Evolutionary conservation across 2,888 invertebrate species (phyloP), one percentile per base, ranked within the genome.

Genomic region (Phaedon cochleariae): DNA sequence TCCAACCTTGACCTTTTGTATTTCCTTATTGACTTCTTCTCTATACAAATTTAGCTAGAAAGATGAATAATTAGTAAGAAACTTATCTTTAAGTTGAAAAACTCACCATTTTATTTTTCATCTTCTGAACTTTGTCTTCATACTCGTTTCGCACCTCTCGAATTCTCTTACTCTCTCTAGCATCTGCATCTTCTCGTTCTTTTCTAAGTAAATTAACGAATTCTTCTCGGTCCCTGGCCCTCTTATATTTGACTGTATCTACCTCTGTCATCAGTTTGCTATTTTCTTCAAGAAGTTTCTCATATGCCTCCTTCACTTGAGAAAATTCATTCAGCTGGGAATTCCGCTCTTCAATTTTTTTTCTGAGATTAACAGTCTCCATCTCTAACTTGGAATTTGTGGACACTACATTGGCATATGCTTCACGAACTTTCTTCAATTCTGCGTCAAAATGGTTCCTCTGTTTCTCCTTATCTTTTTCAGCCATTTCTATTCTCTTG

Each of bases 21-120:
- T 84, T 75, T 90, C 88, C 60, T 87, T 87, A 31, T 85, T 85
- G 58, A 90, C 85, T 79, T 90, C 89, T 73, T 89, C 89, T 68
- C 87, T 87, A 77, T 88, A 91, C 9, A 89, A 79, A 80, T 87
- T 85, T 78, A 88, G 85, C 88, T 88, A 84, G 64, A 73, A 85
- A 69, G 69, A 62, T 59, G 62, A 65, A n/a, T n/a, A n/a, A n/a
- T n/a, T n/a, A n/a, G n/a, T n/a, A n/a, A n/a, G n/a, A n/a, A n/a
- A n/a, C n/a, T n/a, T n/a, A n/a, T n/a, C n/a, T n/a, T n/a, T n/a
- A n/a, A n/a, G n/a, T n/a, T 17, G 41, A 20, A 37, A 22, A 37
- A 87, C 89, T 88, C 85, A 93, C 92, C 92, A 93, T 92, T 87
- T 91, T 91, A 57, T 88, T 86, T 81, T 93, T 94, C 88, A 93